Percentiles rank a stretch among this genome's conserved stretches.
Conservation (phyloP, 2,797 vertebrate genomes). For the Pseudomugil gertrudae region DNA sequence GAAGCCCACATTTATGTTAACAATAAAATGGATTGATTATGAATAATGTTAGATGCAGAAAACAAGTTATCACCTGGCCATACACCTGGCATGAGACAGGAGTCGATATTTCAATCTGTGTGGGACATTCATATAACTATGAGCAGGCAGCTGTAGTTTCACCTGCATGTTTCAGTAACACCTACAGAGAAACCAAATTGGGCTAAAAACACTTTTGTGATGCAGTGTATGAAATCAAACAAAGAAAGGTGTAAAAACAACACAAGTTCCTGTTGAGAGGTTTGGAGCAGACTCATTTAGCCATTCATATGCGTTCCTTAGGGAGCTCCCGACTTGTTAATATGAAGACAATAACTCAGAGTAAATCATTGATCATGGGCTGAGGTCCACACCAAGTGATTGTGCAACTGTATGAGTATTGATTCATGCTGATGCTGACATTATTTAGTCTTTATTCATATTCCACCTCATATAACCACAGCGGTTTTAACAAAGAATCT, state of each 20-base stretch:
- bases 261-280: constrained; percentile 72
- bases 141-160: constrained; percentile 72
- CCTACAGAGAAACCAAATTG: constrained; percentile 75
- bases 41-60: constrained; percentile 64
- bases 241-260: constrained; percentile 75
- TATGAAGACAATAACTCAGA: constrained; percentile 82
- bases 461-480: constrained; percentile 64
- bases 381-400: constrained; percentile 71
- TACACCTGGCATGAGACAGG: constrained; percentile 58
- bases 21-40: constrained; percentile 69
- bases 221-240: constrained; percentile 71
- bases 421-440: constrained; percentile 81
- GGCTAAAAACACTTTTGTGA: constrained; percentile 74
- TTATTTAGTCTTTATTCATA: constrained; percentile 83
- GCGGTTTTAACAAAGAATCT: constrained; percentile 73
- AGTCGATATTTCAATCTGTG: constrained; percentile 69
- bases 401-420: constrained; percentile 78
- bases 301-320: constrained; percentile 77
- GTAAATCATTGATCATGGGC: constrained; percentile 76
- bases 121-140: constrained; percentile 65
- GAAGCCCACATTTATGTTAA: constrained; percentile 52
- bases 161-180: constrained; percentile 72
- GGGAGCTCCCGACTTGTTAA: constrained; percentile 76
- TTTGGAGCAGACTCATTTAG: constrained; percentile 75
- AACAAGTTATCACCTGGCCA: constrained; percentile 47